Evolutionary conservation across 2,888 invertebrate species (phyloP).

Genomic region (Argyresthia albistria): DNA sequence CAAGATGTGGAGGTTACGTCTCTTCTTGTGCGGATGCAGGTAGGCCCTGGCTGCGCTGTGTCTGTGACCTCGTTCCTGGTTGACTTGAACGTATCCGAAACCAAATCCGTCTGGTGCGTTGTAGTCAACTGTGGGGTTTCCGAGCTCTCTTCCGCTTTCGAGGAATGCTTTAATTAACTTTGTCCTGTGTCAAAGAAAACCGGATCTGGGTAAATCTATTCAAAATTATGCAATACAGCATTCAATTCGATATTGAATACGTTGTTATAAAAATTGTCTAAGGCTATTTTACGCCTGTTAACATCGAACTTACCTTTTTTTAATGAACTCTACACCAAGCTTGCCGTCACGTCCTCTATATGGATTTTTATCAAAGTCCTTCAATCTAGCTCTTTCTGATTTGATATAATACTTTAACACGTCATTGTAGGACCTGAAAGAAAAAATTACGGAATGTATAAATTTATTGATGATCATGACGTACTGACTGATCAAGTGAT

Average conservation of each 20-base stretch:
- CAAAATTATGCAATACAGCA: too few species aligned
- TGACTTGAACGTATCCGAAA: constrained; percentile 77
- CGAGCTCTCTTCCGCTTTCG: constrained; percentile 75
- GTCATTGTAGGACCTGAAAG: constrained; percentile 72
- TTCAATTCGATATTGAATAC: too few species aligned
- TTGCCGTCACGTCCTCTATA: constrained; percentile 76
- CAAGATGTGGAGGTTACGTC: constrained; percentile 79
- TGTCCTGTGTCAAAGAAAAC: constrained; percentile 34
- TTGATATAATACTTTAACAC: constrained; percentile 74
- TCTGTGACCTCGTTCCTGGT: constrained; percentile 71
- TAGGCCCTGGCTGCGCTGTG: constrained; percentile 78
- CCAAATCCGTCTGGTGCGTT: constrained; percentile 76
- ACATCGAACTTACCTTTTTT: constrained; percentile 40
- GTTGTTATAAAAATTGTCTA: too few species aligned
- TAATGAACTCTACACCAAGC: constrained; percentile 73
- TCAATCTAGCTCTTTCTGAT: constrained; percentile 68
- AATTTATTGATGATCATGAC: too few species aligned
- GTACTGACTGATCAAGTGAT: too few species aligned
- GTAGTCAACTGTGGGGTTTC: constrained; percentile 79
- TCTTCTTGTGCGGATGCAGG: constrained; percentile 69
- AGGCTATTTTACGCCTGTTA: too few species aligned
- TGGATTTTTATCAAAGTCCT: constrained; percentile 51
- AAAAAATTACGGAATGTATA: not conserved
- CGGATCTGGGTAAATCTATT: too few species aligned
- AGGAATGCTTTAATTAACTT: constrained; percentile 64